phyloP scores from a whole-genome alignment of 2,888 invertebrate genomes.

The Galerucella pusilla region DNA sequence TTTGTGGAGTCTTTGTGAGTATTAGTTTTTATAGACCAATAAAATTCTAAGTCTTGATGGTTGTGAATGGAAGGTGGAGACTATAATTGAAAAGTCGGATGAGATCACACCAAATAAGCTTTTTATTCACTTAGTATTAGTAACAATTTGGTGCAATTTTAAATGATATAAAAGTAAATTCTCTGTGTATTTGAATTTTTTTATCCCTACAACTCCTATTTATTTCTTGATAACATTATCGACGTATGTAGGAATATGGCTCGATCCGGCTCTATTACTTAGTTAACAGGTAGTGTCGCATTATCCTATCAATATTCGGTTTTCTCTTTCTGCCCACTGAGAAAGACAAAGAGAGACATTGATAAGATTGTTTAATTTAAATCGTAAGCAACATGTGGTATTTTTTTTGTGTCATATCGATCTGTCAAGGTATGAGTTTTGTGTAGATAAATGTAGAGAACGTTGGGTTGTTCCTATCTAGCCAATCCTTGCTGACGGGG shows the following conservation, averaged over 20 bases:
- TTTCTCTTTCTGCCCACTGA: constrained; percentile 27
- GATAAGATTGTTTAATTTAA: constrained; percentile 43
- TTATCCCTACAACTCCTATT: too few relatives aligned
- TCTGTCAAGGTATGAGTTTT: constrained; percentile 49
- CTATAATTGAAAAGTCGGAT: too few relatives aligned
- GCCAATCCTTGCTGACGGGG: constrained; percentile 34
- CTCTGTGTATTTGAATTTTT: too few relatives aligned
- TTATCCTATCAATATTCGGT: constrained; percentile 31
- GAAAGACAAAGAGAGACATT: constrained; percentile 32
- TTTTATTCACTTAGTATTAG: too few relatives aligned
- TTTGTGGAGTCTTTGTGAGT: too few relatives aligned
- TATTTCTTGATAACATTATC: neutral
- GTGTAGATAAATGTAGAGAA: constrained; percentile 36
- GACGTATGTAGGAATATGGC: neutral
- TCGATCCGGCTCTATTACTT: constrained; percentile 3
- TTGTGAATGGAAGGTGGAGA: too few relatives aligned
- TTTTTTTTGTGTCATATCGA: constrained; percentile 53
- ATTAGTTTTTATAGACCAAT: too few relatives aligned
- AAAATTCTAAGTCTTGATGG: too few relatives aligned
- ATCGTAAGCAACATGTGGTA: constrained; percentile 58
- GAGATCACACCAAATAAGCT: too few relatives aligned
- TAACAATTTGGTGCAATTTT: too few relatives aligned
- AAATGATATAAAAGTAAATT: too few relatives aligned
- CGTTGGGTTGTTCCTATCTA: constrained; percentile 37
- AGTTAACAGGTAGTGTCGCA: constrained; percentile 45